Conservation (phyloP, 2,113 vertebrate species). For the Eupsittula cactorum region DNA sequence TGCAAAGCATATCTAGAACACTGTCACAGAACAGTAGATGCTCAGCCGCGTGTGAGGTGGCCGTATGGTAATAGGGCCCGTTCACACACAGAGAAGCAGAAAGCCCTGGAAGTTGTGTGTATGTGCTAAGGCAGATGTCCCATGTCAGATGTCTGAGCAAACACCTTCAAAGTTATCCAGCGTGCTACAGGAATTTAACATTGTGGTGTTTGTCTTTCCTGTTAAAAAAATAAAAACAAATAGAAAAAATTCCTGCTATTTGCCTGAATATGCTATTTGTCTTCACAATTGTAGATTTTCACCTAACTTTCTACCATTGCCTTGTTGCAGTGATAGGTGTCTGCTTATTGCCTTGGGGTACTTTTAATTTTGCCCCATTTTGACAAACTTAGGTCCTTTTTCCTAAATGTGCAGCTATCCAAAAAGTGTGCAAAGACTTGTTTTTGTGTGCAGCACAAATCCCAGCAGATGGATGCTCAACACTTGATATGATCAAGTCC, state of each 20-base stretch:
- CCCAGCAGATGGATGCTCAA: neutral
- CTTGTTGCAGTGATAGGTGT: neutral
- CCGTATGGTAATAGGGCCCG: accelerated
- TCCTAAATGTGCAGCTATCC: neutral
- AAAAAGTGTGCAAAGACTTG: neutral
- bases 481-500: neutral
- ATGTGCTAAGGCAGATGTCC: neutral
- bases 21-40: neutral
- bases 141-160: neutral
- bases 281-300: neutral
- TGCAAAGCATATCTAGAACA: neutral
- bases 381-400: neutral
- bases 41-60: accelerated
- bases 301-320: neutral
- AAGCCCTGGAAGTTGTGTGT: neutral
- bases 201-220: neutral
- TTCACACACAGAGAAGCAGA: neutral
- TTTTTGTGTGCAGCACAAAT: neutral
- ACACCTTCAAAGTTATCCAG: neutral
- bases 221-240: neutral
- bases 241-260: neutral
- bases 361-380: accelerated
- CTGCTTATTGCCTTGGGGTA: neutral
- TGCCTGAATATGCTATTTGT: neutral
- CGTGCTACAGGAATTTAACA: neutral